Evolutionary conservation across 1,140 invertebrate genomes (phyloP).

Genomic region (Drosophila littoralis): DNA sequence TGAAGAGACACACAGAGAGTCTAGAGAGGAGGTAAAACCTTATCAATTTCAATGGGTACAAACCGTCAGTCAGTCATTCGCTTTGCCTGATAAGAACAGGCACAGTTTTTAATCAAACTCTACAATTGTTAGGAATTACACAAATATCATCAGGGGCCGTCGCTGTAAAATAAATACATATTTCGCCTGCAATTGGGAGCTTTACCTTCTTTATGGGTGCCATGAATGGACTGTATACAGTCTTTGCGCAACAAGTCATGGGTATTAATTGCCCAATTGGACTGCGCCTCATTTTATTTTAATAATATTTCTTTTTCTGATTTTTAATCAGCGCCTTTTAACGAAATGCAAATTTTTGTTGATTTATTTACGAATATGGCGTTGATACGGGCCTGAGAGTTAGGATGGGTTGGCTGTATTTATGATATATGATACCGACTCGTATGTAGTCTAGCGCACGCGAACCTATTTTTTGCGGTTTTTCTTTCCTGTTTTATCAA

Average conservation of each 20-base stretch:
- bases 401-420: conserved; percentile 17
- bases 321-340: conserved; percentile 46
- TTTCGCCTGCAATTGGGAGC: conserved; percentile 18
- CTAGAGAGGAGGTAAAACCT: conserved; percentile 26
- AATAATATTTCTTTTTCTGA: conserved; percentile 4
- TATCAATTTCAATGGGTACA: conserved; percentile 48
- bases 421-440: conserved; percentile 24
- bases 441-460: conserved; percentile 45
- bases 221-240: conserved; percentile 28
- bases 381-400: conserved; percentile 27
- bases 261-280: conserved; percentile 43
- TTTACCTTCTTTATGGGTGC: conserved; percentile 15
- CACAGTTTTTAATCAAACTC: conserved; percentile 65
- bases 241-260: conserved; percentile 4
- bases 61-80: conserved; percentile 29
- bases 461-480: conserved; percentile 46
- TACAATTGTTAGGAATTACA: conserved; percentile 64
- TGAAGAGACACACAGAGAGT: background rate
- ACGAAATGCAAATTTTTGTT: conserved; percentile 59
- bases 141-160: conserved; percentile 17
- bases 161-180: conserved; percentile 27
- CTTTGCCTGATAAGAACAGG: conserved; percentile 46
- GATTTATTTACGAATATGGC: conserved; percentile 44
- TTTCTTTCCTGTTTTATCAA: conserved; percentile 23
- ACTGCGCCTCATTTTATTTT: conserved; percentile 26